Evolutionary conservation across 2,113 vertebrate species (phyloP).

Genomic region (Gambusia holbrooki): DNA sequence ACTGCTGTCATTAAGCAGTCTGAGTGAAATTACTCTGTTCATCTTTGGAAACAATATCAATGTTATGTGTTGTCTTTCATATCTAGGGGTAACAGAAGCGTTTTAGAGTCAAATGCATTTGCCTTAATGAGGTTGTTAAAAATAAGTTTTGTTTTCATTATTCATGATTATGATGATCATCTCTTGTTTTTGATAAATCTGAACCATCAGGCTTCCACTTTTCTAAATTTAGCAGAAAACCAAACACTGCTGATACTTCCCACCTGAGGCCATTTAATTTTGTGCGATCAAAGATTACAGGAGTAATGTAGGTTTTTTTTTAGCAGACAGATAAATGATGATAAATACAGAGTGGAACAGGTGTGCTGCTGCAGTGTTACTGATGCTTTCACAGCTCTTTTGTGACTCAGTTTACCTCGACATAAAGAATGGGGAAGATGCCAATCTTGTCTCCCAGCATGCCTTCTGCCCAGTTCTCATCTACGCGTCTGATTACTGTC

Average conservation of each 20-base stretch:
- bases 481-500: constrained; percentile 96
- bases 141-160: not conserved
- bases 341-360: not conserved
- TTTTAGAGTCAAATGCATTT: not conserved
- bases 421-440: constrained; percentile 96
- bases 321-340: constrained; percentile 15
- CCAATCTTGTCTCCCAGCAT: constrained; percentile 99
- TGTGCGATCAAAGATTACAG: not conserved
- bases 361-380: not conserved
- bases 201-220: constrained; percentile 5
- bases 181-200: not conserved
- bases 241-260: not conserved
- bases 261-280: not conserved
- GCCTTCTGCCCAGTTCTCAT: constrained; percentile 99
- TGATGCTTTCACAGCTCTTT: constrained; percentile 24
- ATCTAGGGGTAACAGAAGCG: not conserved
- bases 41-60: not conserved
- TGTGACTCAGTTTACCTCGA: constrained; percentile 86
- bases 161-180: not conserved
- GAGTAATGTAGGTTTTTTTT: not conserved
- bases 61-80: not conserved
- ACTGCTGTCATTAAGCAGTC: not conserved
- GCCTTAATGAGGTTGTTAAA: not conserved
- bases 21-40: not conserved
- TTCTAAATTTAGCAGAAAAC: not conserved